Percentiles rank a stretch among this genome's conserved stretches.
phyloP scores from a whole-genome alignment of 2,113 vertebrate genomes.

The Oreocharis arfaki region DNA sequence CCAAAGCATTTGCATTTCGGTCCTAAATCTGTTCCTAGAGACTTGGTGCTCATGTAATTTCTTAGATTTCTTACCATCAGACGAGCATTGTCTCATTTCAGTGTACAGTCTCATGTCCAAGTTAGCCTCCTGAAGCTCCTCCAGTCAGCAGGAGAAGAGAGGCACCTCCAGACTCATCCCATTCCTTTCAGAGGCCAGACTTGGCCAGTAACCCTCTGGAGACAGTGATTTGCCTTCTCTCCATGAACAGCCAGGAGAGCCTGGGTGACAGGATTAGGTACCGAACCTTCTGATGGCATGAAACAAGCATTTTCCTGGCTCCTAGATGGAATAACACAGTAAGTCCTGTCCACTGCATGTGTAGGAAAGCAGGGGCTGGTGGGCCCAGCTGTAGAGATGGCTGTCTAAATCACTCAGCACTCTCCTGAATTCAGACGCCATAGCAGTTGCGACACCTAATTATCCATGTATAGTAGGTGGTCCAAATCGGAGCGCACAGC shows the following conservation, averaged over 20 bases:
- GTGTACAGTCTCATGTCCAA: background rate
- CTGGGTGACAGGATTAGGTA: background rate
- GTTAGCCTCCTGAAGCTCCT: background rate
- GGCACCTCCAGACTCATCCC: background rate
- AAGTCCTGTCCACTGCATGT: background rate
- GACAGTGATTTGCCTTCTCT: background rate
- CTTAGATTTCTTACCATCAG: background rate
- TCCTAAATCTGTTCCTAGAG: background rate
- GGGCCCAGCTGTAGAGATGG: background rate
- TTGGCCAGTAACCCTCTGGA: background rate
- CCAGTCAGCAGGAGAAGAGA: background rate
- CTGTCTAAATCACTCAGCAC: conserved; percentile 14
- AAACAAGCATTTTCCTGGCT: background rate
- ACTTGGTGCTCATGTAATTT: background rate
- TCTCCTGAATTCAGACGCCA: background rate
- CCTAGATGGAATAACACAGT: background rate
- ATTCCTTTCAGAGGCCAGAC: background rate
- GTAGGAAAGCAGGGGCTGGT: background rate
- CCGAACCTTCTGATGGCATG: background rate
- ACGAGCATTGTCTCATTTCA: background rate
- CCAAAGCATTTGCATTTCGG: background rate
- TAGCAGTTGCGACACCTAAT: conserved; percentile 28
- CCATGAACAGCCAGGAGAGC: background rate
- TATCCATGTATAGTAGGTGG: conserved; percentile 34
- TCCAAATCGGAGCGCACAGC: background rate